Conservation (phyloP, 2,113 vertebrate genomes). For the Asarcornis scutulata region DNA sequence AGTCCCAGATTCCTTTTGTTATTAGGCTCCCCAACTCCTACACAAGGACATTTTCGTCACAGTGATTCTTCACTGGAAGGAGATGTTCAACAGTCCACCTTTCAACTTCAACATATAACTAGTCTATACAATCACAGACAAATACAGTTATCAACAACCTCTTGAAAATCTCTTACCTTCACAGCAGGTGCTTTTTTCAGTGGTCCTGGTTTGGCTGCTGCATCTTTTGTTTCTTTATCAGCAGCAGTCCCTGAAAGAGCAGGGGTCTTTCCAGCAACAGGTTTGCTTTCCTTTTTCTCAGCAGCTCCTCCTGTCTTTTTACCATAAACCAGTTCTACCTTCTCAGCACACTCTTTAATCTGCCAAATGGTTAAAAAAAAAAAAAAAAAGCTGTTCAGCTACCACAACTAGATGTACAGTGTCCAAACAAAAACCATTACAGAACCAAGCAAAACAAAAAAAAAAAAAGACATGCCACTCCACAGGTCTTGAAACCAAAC, state of each 20-base stretch:
- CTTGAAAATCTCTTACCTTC: slow-evolving; percentile 79
- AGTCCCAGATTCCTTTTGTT: neutral
- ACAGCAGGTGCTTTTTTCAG: slow-evolving; percentile 81
- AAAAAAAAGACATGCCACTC: neutral
- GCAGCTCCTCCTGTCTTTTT: slow-evolving; percentile 78
- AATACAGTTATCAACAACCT: neutral
- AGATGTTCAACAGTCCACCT: neutral
- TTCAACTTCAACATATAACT: neutral
- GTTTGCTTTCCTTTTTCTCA: slow-evolving; percentile 83
- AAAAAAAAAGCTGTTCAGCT: neutral
- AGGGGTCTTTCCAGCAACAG: slow-evolving; percentile 75
- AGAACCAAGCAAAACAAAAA: neutral
- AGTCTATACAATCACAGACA: neutral
- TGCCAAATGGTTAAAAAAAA: slow-evolving; percentile 20
- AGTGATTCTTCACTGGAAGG: neutral
- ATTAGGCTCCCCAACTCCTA: neutral
- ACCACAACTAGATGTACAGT: neutral
- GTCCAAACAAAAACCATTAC: neutral
- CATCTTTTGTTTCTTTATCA: slow-evolving; percentile 80
- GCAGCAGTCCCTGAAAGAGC: slow-evolving; percentile 73
- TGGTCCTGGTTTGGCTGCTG: slow-evolving; percentile 79
- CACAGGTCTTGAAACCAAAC: neutral
- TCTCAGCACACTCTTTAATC: slow-evolving; percentile 97
- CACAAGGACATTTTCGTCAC: neutral
- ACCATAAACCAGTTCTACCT: slow-evolving; percentile 88